These are phyloP conservation scores for Crocuta crocuta DNA, from an alignment of 2,113 vertebrate genomes.

Conservation along the genomic window DNA sequence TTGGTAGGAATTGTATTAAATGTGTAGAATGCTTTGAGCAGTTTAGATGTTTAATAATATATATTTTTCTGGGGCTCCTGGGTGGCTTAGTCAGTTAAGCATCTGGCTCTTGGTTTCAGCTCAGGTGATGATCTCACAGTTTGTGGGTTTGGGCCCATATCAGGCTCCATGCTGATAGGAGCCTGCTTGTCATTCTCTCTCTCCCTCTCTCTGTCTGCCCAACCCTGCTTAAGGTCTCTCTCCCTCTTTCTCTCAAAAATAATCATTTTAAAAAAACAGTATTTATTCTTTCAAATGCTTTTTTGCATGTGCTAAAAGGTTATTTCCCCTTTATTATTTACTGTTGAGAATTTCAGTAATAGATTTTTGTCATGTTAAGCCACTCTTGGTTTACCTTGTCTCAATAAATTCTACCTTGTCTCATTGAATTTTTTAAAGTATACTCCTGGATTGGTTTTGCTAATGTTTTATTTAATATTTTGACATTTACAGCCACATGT, in stretches of 20 bases:
- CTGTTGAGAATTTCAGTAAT: not conserved
- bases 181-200: too few relatives aligned
- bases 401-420: not conserved
- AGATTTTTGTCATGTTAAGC: not conserved
- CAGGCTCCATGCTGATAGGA: too few relatives aligned
- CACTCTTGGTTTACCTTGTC: not conserved
- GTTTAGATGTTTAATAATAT: not conserved
- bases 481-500: not conserved
- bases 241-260: too few relatives aligned
- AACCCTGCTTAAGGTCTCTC: too few relatives aligned
- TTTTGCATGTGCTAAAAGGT: not conserved
- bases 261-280: not conserved
- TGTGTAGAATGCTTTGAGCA: not conserved
- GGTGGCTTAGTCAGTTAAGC: too few relatives aligned
- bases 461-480: slow-evolving; percentile 26
- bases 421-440: not conserved
- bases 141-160: too few relatives aligned
- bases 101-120: too few relatives aligned
- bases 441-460: not conserved
- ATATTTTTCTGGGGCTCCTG: not conserved
- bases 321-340: not conserved
- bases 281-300: not conserved
- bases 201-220: too few relatives aligned
- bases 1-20: not conserved
- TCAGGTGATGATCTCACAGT: too few relatives aligned